Percentiles rank a stretch among this genome's conserved stretches.
These are phyloP conservation scores for Bos javanicus DNA, from an alignment of 2,113 vertebrate species.

Conservation along the genomic window DNA sequence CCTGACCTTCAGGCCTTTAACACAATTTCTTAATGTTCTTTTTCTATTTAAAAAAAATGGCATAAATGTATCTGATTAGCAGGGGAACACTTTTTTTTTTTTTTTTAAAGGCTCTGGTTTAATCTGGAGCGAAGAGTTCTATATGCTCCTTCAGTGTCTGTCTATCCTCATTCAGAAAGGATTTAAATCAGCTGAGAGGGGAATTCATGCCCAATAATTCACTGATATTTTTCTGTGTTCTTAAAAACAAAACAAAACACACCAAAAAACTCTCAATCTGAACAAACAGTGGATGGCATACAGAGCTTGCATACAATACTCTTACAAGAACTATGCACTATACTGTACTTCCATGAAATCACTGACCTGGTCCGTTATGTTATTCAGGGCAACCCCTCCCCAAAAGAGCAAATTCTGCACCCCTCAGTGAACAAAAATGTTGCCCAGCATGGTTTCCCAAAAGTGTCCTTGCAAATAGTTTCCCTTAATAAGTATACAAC, in stretches of 20 bases:
- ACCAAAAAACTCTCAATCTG: slow-evolving; percentile 49
- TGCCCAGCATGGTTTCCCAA: slow-evolving; percentile 74
- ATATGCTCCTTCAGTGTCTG: slow-evolving; percentile 70
- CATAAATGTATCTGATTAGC: slow-evolving; percentile 83
- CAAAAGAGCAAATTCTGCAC: slow-evolving; percentile 79
- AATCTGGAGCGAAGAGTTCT: slow-evolving; percentile 76
- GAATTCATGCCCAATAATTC: slow-evolving; percentile 67
- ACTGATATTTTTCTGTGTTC: slow-evolving; percentile 59
- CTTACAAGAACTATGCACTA: slow-evolving; percentile 76
- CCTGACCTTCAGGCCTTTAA: slow-evolving; percentile 82
- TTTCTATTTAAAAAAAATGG: slow-evolving; percentile 78
- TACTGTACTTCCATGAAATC: slow-evolving; percentile 78
- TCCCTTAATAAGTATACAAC: slow-evolving; percentile 87
- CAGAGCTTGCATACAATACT: slow-evolving; percentile 79
- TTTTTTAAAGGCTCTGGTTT: slow-evolving; percentile 76
- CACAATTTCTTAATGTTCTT: slow-evolving; percentile 77
- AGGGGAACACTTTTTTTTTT: slow-evolving; percentile 68
- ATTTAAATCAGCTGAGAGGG: slow-evolving; percentile 70
- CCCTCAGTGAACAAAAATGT: slow-evolving; percentile 84
- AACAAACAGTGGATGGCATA: slow-evolving; percentile 82
- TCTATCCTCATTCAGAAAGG: slow-evolving; percentile 70
- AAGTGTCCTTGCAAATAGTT: slow-evolving; percentile 85
- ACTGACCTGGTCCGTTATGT: slow-evolving; percentile 82
- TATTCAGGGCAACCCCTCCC: slow-evolving; percentile 79
- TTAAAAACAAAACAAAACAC: slow-evolving; percentile 54